A percentile compares a stretch with the other conserved stretches of the same genome.
Conservation (phyloP, 2,888 invertebrate genomes). For the Bimastos eiseni region DNA sequence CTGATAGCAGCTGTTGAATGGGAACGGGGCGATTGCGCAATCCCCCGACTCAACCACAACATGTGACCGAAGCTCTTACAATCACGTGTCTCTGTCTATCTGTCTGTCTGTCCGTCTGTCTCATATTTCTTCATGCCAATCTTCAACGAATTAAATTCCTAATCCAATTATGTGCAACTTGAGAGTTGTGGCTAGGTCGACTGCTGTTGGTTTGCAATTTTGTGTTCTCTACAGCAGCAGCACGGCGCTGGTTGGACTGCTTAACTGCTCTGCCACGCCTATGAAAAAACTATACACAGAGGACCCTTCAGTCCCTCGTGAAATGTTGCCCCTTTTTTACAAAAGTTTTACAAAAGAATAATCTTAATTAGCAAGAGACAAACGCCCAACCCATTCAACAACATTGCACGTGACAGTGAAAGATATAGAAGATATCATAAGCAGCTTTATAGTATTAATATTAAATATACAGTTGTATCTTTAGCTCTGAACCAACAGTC, state of each 20-base stretch:
- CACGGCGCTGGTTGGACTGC: not conserved
- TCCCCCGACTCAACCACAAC: not conserved
- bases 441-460: no score
- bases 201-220: not conserved
- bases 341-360: no score
- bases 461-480: no score
- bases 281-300: not conserved
- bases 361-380: not conserved
- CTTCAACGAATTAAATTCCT: not conserved
- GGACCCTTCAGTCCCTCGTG: not conserved
- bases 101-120: no score
- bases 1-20: not conserved
- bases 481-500: no score
- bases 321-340: not conserved
- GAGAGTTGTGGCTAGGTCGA: not conserved
- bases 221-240: not conserved
- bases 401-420: no score
- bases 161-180: not conserved
- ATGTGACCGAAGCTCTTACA: constrained; percentile 4
- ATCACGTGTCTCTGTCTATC: not conserved
- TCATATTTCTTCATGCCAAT: not conserved
- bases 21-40: not conserved
- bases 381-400: no score
- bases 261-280: not conserved
- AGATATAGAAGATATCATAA: no score